Percentiles rank a stretch among this genome's conserved stretches.
Evolutionary conservation across 2,888 invertebrate genomes (phyloP).

Genomic region (Cybosia mesomella): DNA sequence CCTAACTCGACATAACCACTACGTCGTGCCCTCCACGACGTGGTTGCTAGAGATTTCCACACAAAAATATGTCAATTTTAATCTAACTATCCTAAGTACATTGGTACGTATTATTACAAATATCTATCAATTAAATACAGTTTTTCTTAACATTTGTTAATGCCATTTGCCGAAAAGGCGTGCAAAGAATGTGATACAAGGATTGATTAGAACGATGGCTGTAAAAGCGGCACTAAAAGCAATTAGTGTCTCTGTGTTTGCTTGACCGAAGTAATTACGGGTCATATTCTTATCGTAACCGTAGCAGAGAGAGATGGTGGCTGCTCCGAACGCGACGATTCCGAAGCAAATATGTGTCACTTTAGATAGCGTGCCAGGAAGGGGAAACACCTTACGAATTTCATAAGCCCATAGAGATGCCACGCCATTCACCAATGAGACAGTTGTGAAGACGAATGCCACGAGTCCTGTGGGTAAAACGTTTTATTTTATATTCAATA

Average conservation of each 20-base stretch:
- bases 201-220: constrained; percentile 19
- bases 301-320: constrained; percentile 36
- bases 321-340: constrained; percentile 39
- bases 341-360: constrained; percentile 53
- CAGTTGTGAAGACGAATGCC: constrained; percentile 49
- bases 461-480: constrained; percentile 41
- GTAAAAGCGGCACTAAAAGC: constrained; percentile 10
- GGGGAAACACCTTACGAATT: constrained; percentile 28
- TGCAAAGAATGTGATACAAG: constrained; percentile 13
- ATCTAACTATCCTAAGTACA: not conserved
- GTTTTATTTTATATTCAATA: not conserved
- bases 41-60: not conserved
- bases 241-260: not conserved
- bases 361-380: constrained; percentile 47
- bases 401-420: constrained; percentile 51
- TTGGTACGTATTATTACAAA: not conserved
- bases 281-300: not conserved
- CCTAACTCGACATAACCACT: too few species aligned
- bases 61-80: not conserved
- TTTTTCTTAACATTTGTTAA: not conserved
- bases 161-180: constrained; percentile 6
- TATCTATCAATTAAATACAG: not conserved
- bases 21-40: not conserved
- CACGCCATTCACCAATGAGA: constrained; percentile 48
- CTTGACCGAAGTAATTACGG: not conserved